These are phyloP conservation scores for Cephus pygmeus DNA, from an alignment of 2,888 invertebrate species.

Conservation along the genomic window DNA sequence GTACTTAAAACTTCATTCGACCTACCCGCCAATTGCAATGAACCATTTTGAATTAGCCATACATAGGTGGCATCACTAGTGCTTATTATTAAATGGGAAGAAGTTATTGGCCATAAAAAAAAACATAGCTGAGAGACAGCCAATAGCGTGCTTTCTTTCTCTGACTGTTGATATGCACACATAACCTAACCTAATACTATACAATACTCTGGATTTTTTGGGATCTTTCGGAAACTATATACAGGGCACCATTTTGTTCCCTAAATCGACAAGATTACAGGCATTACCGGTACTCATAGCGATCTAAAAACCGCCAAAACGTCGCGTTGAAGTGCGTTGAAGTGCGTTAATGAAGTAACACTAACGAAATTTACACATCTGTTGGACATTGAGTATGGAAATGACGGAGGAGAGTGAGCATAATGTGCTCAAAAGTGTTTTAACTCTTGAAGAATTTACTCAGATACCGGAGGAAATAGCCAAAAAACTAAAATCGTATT, in stretches of 20 bases:
- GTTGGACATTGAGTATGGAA: constrained; percentile 39
- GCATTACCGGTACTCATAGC: background rate
- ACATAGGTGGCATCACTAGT: background rate
- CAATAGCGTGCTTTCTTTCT: background rate
- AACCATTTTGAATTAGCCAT: background rate
- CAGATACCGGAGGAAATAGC: constrained; percentile 69
- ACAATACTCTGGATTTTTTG: background rate
- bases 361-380: background rate
- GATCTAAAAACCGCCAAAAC: background rate
- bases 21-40: background rate
- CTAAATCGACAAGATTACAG: background rate
- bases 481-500: constrained; percentile 73
- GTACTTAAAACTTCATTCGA: background rate
- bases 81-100: background rate
- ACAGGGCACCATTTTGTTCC: background rate
- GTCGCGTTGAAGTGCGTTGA: background rate
- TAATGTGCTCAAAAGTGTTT: constrained; percentile 62
- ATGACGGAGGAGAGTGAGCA: constrained; percentile 63
- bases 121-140: background rate
- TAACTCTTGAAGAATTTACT: constrained; percentile 70
- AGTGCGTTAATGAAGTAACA: background rate
- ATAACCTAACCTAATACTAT: background rate
- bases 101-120: background rate
- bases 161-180: background rate
- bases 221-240: background rate